A percentile compares a stretch with the other conserved stretches of the same genome.
Evolutionary conservation across 2,888 invertebrate species (phyloP).

Genomic region (Boloria selene): DNA sequence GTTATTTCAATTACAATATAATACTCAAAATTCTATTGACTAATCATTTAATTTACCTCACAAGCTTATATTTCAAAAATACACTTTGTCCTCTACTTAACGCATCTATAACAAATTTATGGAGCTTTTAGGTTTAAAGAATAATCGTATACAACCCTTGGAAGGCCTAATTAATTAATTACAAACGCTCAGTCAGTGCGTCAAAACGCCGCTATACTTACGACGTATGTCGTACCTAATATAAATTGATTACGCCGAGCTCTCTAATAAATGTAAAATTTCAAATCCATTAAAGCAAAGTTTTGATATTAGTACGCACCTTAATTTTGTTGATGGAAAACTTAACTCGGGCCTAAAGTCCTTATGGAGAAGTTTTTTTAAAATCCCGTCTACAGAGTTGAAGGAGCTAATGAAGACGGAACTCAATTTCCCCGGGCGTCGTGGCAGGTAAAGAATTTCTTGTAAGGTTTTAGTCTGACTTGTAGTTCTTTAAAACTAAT

Average conservation of each 20-base stretch:
- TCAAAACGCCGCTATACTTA: slow-evolving; percentile 36
- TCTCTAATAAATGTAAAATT: slow-evolving; percentile 73
- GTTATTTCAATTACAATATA: too few relatives aligned
- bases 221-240: slow-evolving; percentile 49
- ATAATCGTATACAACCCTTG: slow-evolving; percentile 7
- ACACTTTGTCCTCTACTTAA: neutral
- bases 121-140: slow-evolving; percentile 8
- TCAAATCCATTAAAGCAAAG: slow-evolving; percentile 75
- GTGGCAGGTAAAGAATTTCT: slow-evolving; percentile 38
- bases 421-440: slow-evolving; percentile 60
- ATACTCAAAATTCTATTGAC: too few relatives aligned
- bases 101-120: slow-evolving; percentile 4
- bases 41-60: neutral
- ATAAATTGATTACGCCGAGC: slow-evolving; percentile 62
- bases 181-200: slow-evolving; percentile 37
- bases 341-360: slow-evolving; percentile 69
- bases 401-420: slow-evolving; percentile 71
- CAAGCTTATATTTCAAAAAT: neutral
- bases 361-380: slow-evolving; percentile 59
- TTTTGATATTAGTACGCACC: slow-evolving; percentile 75
- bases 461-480: slow-evolving; percentile 26
- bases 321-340: slow-evolving; percentile 79
- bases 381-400: slow-evolving; percentile 52
- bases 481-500: slow-evolving; percentile 25
- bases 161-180: slow-evolving; percentile 40